Percentiles rank a stretch among this genome's conserved stretches.
phyloP scores from a whole-genome alignment of 1,140 invertebrate genomes.

The Saccostrea echinata region DNA sequence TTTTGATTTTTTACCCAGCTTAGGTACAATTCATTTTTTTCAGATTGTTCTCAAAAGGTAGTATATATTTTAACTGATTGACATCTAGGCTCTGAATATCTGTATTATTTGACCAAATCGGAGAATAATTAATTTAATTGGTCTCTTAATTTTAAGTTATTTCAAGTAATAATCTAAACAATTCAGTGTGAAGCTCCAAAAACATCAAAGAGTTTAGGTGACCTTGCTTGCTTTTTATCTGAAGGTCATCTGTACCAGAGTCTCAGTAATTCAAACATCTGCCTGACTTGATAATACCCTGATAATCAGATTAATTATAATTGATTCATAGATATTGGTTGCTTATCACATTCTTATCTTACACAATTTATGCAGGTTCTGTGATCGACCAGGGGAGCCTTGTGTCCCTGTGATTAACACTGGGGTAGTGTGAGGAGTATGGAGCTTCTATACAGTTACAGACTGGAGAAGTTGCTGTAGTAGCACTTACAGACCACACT shows the following conservation, averaged over 20 bases:
- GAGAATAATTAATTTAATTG: not conserved
- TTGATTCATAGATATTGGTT: slow-evolving; percentile 12
- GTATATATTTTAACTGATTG: not conserved
- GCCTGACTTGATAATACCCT: not conserved
- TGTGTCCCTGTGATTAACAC: not conserved
- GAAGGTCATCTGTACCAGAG: not conserved
- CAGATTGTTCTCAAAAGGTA: not conserved
- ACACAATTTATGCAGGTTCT: not conserved
- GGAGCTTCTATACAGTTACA: no score
- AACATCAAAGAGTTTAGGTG: not conserved
- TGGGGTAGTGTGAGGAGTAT: no score
- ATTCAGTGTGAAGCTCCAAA: not conserved
- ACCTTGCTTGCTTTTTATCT: not conserved
- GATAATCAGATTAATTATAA: slow-evolving; percentile 30
- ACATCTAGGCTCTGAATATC: not conserved
- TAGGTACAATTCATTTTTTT: no score
- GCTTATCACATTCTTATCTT: slow-evolving; percentile 22
- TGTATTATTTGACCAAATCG: not conserved
- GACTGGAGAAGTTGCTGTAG: no score
- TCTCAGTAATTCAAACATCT: not conserved
- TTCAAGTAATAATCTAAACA: not conserved
- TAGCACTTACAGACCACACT: no score
- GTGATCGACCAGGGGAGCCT: not conserved
- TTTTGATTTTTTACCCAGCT: no score
- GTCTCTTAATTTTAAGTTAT: not conserved